Evolutionary conservation across 2,888 invertebrate genomes (phyloP), one percentile per base, ranked within the genome.

Genomic region (Eupithecia abbreviata): DNA sequence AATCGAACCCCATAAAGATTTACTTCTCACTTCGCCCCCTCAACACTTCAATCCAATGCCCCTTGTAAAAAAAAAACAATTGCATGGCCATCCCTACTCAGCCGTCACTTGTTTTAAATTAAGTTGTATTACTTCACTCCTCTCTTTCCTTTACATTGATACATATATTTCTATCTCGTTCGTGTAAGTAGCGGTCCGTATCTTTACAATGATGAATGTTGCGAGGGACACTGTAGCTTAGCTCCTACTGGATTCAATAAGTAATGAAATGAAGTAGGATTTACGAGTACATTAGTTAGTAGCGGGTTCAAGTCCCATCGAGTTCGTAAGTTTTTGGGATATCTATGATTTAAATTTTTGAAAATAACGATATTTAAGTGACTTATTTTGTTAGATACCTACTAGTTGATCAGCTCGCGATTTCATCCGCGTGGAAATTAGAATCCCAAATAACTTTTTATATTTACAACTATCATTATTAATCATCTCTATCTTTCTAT

Each of bases 151-250:
- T 47, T 49, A 4, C 30, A 47, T 47, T 45, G 13, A 1, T 6
- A 55, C 66, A 5, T 66, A 12, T 62, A 30, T 71, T 43, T 41
- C 79, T 73, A 47, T 90, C 90, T 82, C 89, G 69, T 69, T 91
- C 90, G 49, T 71, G 65, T 69, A 81, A 75, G 85, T 86, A 91
- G 92, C 93, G 93, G 93, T 85, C 84, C 84, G 88, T 90, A 90
- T 88, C 86, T 89, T 89, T 89, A 88, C 88, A 88, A 91, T 92
- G 92, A 93, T 93, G 90, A 91, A 92, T 90, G 87, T 86, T 84
- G 89, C 84, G 86, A 90, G 87, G 90, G 89, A 87, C 18, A 58
- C 84, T 83, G 81, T 55, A 70, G 71, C 67, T 41, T 55, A 71
- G 68, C 65, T 47, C 12, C 72, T 72, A 69, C 72, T 45, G 72